phyloP scores from a whole-genome alignment of 2,113 vertebrate species.

The Thymallus thymallus region DNA sequence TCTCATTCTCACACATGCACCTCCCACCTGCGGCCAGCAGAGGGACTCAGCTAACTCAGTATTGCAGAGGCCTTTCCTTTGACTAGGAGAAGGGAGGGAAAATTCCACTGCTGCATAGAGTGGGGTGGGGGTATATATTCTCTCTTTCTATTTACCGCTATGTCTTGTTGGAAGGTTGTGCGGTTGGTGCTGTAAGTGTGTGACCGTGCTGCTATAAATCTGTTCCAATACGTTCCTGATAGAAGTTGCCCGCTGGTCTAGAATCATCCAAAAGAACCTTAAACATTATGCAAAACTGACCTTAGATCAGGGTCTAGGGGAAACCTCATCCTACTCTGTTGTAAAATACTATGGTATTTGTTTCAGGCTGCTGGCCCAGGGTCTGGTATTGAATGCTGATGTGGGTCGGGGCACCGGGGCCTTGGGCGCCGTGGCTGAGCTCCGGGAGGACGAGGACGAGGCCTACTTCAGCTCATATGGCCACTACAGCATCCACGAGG shows the following conservation, averaged over 20 bases:
- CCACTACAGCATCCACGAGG: conserved; percentile 93
- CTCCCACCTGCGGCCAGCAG: conserved; percentile 69
- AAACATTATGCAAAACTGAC: neutral
- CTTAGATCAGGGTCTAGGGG: neutral
- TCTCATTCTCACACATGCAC: conserved; percentile 4
- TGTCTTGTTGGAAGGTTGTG: conserved; percentile 59
- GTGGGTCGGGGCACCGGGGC: conserved; percentile 60
- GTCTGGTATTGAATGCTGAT: conserved; percentile 86
- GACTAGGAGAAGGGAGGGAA: conserved; percentile 42
- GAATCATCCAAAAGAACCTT: neutral
- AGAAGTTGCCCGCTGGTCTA: neutral
- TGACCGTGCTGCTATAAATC: conserved; percentile 11
- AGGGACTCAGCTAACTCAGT: conserved; percentile 70
- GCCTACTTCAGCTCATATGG: conserved; percentile 97
- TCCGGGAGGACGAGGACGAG: conserved; percentile 88
- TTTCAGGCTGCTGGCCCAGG: conserved; percentile 85
- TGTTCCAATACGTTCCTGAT: neutral
- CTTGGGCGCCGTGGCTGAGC: conserved; percentile 73
- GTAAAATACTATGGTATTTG: conserved; percentile 43
- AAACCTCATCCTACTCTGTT: neutral
- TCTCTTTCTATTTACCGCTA: conserved; percentile 53
- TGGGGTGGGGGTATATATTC: conserved; percentile 53
- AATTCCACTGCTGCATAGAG: conserved; percentile 76
- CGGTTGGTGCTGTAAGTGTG: conserved; percentile 50
- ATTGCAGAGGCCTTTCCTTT: conserved; percentile 25